phyloP scores from a whole-genome alignment of 2,113 vertebrate genomes.

The Melanerpes formicivorus region DNA sequence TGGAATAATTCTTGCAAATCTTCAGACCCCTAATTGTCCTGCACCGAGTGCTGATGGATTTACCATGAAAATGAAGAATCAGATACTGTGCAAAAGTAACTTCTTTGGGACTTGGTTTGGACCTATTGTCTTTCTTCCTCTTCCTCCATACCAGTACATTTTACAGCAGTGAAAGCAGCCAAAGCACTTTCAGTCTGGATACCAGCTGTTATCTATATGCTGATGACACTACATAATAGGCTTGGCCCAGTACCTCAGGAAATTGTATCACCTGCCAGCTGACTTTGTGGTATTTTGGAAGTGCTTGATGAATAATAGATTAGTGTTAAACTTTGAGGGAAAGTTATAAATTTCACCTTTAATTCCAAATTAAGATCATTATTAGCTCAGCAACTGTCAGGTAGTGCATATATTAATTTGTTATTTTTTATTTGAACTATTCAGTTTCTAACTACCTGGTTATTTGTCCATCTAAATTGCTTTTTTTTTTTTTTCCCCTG shows the following conservation, averaged over 20 bases:
- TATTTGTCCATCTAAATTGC: constrained; percentile 27
- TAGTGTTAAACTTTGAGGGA: constrained; percentile 23
- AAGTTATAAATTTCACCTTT: constrained; percentile 44
- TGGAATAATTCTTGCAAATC: not conserved
- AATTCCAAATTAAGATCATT: constrained; percentile 33
- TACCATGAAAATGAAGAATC: not conserved
- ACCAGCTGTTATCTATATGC: not conserved
- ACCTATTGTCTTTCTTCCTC: not conserved
- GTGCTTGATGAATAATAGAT: constrained; percentile 7
- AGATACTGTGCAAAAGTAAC: not conserved
- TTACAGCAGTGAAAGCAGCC: not conserved
- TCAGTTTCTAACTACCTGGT: not conserved
- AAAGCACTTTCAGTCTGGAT: not conserved
- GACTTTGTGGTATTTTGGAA: not conserved
- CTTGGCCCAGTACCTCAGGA: constrained; percentile 2
- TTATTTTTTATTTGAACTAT: not conserved
- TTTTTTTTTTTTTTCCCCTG: not conserved
- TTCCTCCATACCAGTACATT: not conserved
- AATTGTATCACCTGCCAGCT: constrained; percentile 1
- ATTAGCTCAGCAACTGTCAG: constrained; percentile 4
- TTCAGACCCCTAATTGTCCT: not conserved
- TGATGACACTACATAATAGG: not conserved
- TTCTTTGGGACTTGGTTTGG: not conserved
- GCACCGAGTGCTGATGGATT: not conserved
- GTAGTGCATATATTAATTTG: not conserved